Percentiles rank a stretch among this genome's conserved stretches.
Conservation (phyloP, 2,888 invertebrate species). For the Laspeyria flexula region DNA sequence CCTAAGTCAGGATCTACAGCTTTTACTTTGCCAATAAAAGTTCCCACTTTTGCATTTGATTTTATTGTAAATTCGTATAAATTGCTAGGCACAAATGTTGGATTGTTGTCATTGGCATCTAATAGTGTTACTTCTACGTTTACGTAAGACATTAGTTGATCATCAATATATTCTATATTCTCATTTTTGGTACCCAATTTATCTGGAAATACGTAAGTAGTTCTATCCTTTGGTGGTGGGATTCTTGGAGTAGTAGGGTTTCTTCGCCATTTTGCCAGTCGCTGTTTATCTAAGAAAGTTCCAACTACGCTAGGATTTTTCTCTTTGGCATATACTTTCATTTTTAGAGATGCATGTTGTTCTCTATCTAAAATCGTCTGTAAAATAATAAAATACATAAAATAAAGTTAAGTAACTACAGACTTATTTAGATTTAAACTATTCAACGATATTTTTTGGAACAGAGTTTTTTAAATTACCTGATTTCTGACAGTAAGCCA, state of each 20-base stretch:
- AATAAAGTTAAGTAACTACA: too few relatives aligned
- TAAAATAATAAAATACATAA: slow-evolving; percentile 8
- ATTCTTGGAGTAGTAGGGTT: slow-evolving; percentile 58
- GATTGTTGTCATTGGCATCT: slow-evolving; percentile 97
- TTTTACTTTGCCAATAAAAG: slow-evolving; percentile 91
- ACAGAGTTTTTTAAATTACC: too few relatives aligned
- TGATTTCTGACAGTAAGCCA: slow-evolving; percentile 94
- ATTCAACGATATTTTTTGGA: too few relatives aligned
- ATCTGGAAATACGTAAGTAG: slow-evolving; percentile 80
- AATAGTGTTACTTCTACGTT: slow-evolving; percentile 93
- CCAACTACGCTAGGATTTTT: slow-evolving; percentile 89
- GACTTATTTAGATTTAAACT: too few relatives aligned
- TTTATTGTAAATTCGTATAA: slow-evolving; percentile 92
- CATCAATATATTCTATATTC: slow-evolving; percentile 76
- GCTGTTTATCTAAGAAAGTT: slow-evolving; percentile 71
- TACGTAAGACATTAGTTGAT: slow-evolving; percentile 85
- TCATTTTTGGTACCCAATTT: slow-evolving; percentile 72
- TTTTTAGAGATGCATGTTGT: slow-evolving; percentile 88
- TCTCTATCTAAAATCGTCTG: slow-evolving; percentile 93
- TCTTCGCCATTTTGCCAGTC: slow-evolving; percentile 74
- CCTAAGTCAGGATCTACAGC: slow-evolving; percentile 94
- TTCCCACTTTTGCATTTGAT: slow-evolving; percentile 88
- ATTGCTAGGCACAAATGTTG: slow-evolving; percentile 93
- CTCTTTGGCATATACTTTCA: slow-evolving; percentile 93
- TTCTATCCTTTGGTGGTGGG: slow-evolving; percentile 65